Percentiles rank a stretch among this genome's conserved stretches.
Conservation (phyloP, 2,888 invertebrate species). For the Eurytoma adleriae region DNA sequence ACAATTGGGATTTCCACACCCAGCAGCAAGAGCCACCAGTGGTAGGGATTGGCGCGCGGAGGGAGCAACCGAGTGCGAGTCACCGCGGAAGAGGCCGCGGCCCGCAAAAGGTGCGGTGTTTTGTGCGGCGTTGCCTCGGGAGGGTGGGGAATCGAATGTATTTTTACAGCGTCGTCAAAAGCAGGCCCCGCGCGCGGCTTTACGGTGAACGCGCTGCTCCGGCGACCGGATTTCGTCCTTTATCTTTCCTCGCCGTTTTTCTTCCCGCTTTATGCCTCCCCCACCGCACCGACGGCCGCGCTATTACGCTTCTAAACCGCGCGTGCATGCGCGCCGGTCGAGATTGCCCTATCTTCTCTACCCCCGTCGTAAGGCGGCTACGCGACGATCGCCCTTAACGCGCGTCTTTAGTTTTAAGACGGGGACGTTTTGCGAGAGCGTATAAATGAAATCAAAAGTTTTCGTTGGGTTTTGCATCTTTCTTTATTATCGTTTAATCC, state of each 20-base stretch:
- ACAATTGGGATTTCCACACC: background rate
- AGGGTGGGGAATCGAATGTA: conserved; percentile 40
- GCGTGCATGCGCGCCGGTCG: background rate
- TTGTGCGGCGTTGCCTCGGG: background rate
- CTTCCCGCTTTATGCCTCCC: conserved; percentile 22
- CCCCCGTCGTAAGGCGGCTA: background rate
- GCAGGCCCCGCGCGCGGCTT: background rate
- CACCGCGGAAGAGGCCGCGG: background rate
- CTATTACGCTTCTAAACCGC: conserved; percentile 39
- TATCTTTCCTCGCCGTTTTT: conserved; percentile 31
- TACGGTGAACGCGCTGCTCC: background rate
- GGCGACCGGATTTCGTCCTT: conserved; percentile 1
- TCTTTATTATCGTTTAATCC: background rate
- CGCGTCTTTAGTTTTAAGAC: background rate
- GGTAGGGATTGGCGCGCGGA: background rate
- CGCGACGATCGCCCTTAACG: too few relatives aligned
- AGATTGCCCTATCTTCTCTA: background rate
- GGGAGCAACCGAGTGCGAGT: background rate
- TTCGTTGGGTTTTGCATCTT: background rate
- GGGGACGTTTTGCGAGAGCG: conserved; percentile 1
- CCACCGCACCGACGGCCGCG: too few relatives aligned
- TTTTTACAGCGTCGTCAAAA: conserved; percentile 52
- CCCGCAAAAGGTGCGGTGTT: background rate
- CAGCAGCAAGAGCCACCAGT: too few relatives aligned
- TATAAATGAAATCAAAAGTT: conserved; percentile 15